phyloP scores from a whole-genome alignment of 2,797 vertebrate species.

The Notamacropus eugenii region DNA sequence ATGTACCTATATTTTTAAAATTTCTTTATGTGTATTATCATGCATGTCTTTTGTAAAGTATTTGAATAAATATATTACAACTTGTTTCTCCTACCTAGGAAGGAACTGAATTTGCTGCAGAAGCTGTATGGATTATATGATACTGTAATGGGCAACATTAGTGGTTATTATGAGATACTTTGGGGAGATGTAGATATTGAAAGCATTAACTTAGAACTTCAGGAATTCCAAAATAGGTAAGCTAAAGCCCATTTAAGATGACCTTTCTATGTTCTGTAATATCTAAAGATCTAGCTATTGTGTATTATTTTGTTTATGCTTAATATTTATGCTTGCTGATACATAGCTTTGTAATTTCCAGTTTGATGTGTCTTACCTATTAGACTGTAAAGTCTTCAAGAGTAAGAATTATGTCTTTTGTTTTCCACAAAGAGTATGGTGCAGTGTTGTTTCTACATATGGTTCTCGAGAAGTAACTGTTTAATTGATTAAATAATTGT shows the following conservation, averaged over 20 bases:
- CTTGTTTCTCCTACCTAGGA: constrained; percentile 78
- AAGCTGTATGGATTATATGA: constrained; percentile 91
- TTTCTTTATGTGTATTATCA: neutral
- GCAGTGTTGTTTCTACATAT: neutral
- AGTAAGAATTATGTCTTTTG: neutral
- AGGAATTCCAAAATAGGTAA: constrained; percentile 90
- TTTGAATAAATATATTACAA: neutral
- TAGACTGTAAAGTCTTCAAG: neutral
- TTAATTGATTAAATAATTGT: neutral
- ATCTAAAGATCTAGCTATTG: neutral
- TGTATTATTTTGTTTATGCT: neutral
- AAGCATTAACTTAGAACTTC: constrained; percentile 88
- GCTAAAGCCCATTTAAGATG: constrained; percentile 13
- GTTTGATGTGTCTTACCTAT: neutral
- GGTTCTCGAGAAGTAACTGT: neutral
- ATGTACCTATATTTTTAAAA: neutral
- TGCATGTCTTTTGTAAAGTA: neutral
- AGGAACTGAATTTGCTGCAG: constrained; percentile 89
- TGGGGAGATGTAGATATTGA: constrained; percentile 90
- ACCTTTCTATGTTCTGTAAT: neutral
- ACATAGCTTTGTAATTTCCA: neutral
- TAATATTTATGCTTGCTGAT: neutral
- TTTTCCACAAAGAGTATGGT: neutral
- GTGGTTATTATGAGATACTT: constrained; percentile 88
- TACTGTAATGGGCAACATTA: constrained; percentile 87